These are phyloP conservation scores for Anthoscopus minutus DNA, from an alignment of 2,113 vertebrate species.

Conservation along the genomic window DNA sequence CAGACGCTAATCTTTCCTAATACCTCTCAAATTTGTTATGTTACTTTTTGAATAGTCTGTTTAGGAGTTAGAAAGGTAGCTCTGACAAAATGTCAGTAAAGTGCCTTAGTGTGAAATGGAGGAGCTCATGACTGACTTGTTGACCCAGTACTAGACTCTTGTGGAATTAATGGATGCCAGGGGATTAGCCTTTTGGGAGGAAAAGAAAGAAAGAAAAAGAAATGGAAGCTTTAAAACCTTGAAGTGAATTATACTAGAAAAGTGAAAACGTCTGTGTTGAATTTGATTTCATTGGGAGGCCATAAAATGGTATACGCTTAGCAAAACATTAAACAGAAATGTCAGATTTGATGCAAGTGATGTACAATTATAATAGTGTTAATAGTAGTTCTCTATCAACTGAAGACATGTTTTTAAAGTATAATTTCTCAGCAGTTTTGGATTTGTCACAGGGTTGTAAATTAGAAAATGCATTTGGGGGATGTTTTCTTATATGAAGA, in stretches of 20 bases:
- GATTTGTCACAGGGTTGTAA: slow-evolving; percentile 72
- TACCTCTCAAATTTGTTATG: slow-evolving; percentile 69
- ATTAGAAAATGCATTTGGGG: slow-evolving; percentile 72
- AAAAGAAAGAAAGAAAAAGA: slow-evolving; percentile 67
- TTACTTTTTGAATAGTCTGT: slow-evolving; percentile 73
- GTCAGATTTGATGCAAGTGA: slow-evolving; percentile 68
- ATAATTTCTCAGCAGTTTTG: slow-evolving; percentile 73
- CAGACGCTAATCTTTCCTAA: slow-evolving; percentile 63
- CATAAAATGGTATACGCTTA: slow-evolving; percentile 69
- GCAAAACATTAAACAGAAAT: slow-evolving; percentile 69
- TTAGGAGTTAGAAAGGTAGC: slow-evolving; percentile 76
- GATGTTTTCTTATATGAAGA: slow-evolving; percentile 67
- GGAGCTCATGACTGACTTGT: slow-evolving; percentile 81
- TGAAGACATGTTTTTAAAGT: slow-evolving; percentile 70
- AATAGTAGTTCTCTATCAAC: slow-evolving; percentile 72
- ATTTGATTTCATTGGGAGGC: slow-evolving; percentile 70
- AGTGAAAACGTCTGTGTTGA: slow-evolving; percentile 76
- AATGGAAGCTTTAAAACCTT: slow-evolving; percentile 83
- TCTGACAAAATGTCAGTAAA: slow-evolving; percentile 85
- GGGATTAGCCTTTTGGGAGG: slow-evolving; percentile 73
- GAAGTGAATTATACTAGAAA: slow-evolving; percentile 80
- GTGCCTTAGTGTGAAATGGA: slow-evolving; percentile 83
- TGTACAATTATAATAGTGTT: slow-evolving; percentile 73
- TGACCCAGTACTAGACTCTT: slow-evolving; percentile 84
- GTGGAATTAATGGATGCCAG: slow-evolving; percentile 86